Conservation (phyloP, 2,113 vertebrate species). For the Lucifuga dentata region DNA sequence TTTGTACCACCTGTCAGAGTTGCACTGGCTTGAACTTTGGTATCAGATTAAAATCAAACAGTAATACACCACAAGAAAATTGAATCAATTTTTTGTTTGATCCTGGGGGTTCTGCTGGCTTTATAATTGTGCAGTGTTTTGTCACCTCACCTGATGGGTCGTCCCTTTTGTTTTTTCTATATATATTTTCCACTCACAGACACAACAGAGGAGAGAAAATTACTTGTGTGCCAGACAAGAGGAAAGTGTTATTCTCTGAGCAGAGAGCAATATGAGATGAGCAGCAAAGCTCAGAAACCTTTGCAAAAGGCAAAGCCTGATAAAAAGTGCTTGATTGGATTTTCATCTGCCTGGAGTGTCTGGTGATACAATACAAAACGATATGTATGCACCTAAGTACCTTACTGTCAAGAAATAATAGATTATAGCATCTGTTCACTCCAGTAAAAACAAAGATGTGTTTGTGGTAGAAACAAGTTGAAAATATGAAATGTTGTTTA, state of each 20-base stretch:
- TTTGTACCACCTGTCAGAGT: too few species aligned
- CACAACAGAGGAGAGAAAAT: slow-evolving; percentile 35
- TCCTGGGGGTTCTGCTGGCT: neutral
- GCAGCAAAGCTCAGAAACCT: slow-evolving; percentile 12
- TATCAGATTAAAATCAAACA: too few species aligned
- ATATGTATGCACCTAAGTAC: neutral
- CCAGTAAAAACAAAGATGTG: neutral
- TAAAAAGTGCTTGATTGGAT: slow-evolving; percentile 34
- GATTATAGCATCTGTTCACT: slow-evolving; percentile 5
- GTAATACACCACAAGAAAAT: neutral
- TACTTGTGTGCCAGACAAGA: slow-evolving; percentile 19
- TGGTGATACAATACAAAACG: slow-evolving; percentile 16
- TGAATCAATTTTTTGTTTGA: too few species aligned
- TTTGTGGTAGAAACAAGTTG: too few species aligned
- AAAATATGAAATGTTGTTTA: slow-evolving; percentile 41
- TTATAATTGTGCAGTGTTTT: too few species aligned
- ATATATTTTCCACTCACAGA: slow-evolving; percentile 31
- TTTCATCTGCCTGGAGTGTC: slow-evolving; percentile 22
- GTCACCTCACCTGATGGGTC: slow-evolving; percentile 3
- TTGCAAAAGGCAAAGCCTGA: slow-evolving; percentile 32
- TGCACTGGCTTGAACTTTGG: too few species aligned
- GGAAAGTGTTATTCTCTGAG: slow-evolving; percentile 9
- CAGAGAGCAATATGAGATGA: slow-evolving; percentile 36
- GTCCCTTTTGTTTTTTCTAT: neutral
- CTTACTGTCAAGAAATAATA: neutral